Evolutionary conservation across 2,797 vertebrate genomes (phyloP).

Genomic region (Eospalax fontanierii): DNA sequence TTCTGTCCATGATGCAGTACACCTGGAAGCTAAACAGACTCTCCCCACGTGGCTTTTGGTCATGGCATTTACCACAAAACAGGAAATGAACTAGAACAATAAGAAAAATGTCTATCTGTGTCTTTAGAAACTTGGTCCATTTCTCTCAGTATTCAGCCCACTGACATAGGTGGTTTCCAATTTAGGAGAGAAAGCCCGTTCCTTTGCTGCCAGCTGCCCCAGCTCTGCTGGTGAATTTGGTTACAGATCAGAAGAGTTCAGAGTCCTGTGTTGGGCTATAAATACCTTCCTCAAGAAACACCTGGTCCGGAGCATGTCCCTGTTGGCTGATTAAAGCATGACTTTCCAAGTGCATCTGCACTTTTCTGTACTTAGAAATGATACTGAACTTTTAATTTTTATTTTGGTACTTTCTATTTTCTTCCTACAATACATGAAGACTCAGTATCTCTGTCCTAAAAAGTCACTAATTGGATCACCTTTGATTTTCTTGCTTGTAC

Average conservation of each 20-base stretch:
- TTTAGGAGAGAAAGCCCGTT: not conserved
- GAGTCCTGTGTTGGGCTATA: not conserved
- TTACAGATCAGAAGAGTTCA: not conserved
- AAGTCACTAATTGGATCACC: slow-evolving; percentile 77
- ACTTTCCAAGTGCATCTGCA: slow-evolving; percentile 69
- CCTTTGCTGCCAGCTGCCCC: not conserved
- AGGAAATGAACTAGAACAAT: too few relatives aligned
- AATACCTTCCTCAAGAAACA: not conserved
- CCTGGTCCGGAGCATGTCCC: not conserved
- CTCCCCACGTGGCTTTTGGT: too few relatives aligned
- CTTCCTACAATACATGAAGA: slow-evolving; percentile 26
- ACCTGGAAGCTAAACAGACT: too few relatives aligned
- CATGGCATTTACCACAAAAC: too few relatives aligned
- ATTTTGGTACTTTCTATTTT: slow-evolving; percentile 49
- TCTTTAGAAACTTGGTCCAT: not conserved
- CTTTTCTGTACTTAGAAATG: slow-evolving; percentile 62
- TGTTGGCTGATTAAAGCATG: not conserved
- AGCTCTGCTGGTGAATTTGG: not conserved
- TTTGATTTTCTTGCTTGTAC: slow-evolving; percentile 78
- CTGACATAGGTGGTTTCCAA: not conserved
- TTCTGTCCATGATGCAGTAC: too few relatives aligned
- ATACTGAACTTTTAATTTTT: slow-evolving; percentile 45
- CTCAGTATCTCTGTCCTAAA: slow-evolving; percentile 63
- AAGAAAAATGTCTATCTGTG: not conserved
- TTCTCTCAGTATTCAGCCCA: not conserved